Base-by-base conservation (phyloP, 2,113 vertebrate species). In the Cheirogaleus medius region DNA sequence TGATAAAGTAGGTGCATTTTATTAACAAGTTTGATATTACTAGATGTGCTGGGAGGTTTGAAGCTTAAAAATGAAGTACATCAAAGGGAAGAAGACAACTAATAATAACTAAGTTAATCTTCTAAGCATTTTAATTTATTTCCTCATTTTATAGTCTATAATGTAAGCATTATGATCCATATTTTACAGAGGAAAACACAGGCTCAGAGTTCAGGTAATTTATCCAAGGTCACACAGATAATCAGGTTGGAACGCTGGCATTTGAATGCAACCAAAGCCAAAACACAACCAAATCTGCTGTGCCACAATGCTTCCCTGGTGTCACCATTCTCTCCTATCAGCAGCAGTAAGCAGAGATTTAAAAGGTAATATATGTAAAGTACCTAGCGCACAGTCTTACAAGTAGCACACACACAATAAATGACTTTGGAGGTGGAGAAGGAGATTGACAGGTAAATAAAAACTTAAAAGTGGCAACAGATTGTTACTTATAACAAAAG, bases 381-480 rank as follows among this genome's bases (percentile, higher is more conserved):
- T 27, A 42, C 49, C 2, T 10, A 85, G 6, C 29, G 63, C 15
- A 78, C 77, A 49, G 29, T 52, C 23, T 34, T 80, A 3, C 23
- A 52, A 84, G 64, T 0, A 58, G 5, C n/a, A 87, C 15, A 77
- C 12, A 81, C 6, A 58, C 4, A 87, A 29, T 52, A 82, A 25
- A 52, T 63, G 84, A 64, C 73, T 29, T 73, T 73, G 64, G 47
- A 90, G n/a, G 18, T 87, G 27, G 63, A 78, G 54, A 42, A n/a
- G 17, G 58, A 77, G 17, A 84, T 0, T 49, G 54, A 56, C 2
- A 47, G 49, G 27, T 84, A 39, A 95, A 80, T 73, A 37, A 7
- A n/a, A 95, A 88, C n/a, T 84, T 78, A 49, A 82, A 92, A 73
- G 39, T 84, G 69, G 34, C 27, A 95, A 77, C 1, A 95, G 34